A percentile compares a stretch with the other conserved stretches of the same genome.
These are phyloP conservation scores for Sphaeramia orbicularis DNA, from an alignment of 2,797 vertebrate species.

Conservation along the genomic window DNA sequence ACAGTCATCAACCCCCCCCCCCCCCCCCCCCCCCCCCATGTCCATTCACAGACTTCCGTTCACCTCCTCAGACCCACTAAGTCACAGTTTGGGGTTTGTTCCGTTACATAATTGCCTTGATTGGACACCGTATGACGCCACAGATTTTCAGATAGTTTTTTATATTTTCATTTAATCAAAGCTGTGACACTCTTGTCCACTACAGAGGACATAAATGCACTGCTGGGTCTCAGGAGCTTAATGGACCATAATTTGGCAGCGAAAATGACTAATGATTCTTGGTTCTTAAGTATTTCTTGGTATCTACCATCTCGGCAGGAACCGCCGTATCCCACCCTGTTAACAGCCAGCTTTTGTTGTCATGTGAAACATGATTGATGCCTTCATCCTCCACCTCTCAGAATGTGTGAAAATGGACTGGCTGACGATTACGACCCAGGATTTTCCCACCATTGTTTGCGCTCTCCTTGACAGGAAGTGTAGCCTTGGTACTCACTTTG, in stretches of 20 bases:
- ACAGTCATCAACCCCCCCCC: not conserved
- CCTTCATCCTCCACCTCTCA: conserved; percentile 45
- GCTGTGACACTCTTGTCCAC: no score
- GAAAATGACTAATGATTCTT: conserved; percentile 68
- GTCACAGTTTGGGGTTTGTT: no score
- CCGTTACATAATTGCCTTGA: no score
- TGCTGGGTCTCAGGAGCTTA: no score
- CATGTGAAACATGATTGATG: conserved; percentile 81
- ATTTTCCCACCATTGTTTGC: conserved; percentile 98
- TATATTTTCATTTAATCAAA: no score
- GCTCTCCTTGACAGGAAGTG: conserved; percentile 90
- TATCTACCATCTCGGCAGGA: conserved; percentile 79
- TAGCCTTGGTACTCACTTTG: conserved; percentile 96
- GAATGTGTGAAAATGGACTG: conserved; percentile 93
- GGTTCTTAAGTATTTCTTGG: conserved; percentile 63
- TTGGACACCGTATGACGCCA: no score
- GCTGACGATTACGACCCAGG: conserved; percentile 82
- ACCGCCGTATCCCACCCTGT: conserved; percentile 62
- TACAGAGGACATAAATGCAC: no score
- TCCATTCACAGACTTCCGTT: conserved; percentile 10
- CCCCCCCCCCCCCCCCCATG: not conserved
- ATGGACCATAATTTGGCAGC: conserved; percentile 56
- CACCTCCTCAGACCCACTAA: no score
- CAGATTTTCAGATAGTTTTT: no score
- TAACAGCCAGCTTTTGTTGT: conserved; percentile 78